Evolutionary conservation across 2,888 invertebrate species (phyloP), one percentile per base, ranked within the genome.

Genomic region (Thecocarcelia acutangulata): DNA sequence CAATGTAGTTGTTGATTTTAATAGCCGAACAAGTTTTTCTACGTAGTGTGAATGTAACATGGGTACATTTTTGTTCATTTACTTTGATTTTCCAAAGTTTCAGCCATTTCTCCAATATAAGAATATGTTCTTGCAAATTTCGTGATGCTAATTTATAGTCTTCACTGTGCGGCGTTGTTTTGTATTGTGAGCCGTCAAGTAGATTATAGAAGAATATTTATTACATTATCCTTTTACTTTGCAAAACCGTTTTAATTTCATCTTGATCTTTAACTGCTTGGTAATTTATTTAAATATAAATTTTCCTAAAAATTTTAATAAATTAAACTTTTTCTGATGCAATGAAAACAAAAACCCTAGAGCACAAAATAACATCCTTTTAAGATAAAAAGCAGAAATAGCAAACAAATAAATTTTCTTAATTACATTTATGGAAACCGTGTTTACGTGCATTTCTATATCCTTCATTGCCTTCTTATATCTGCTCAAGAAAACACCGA

Each of bases 391-490:
- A 19, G 21, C 46, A 54, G 15, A 54, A 63, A 37, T 28, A 61
- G 9, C 37, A 54, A 63, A 63, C 19, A 54, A 54, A 63, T 73
- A 52, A 44, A 37, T 54, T 54, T 54, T 15, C 19, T 54, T 63
- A 63, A 73, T 73, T 54, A 63, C 33, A 44, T 63, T 63, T 73
- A 44, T 17, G 11, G 28, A 17, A 61, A 28, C n/a, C 54, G 24
- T 54, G 42, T 54, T 19, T 6, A 21, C 33, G 15, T 59, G 40
- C 24, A 9, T 33, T 8, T 24, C 17, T 52, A 19, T 42, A 9
- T 24, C n/a, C 46, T 13, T 33, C 11, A n/a, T 17, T 42, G 11
- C 6, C 24, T 33, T 33, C 33, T 33, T 3, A 33, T 66, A 19
- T 8, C 28, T 42, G 42, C 17, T 44, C 4, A 12, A 17, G 68